Evolutionary conservation across 2,113 vertebrate species (phyloP).

Genomic region (Telmatochromis sp.): DNA sequence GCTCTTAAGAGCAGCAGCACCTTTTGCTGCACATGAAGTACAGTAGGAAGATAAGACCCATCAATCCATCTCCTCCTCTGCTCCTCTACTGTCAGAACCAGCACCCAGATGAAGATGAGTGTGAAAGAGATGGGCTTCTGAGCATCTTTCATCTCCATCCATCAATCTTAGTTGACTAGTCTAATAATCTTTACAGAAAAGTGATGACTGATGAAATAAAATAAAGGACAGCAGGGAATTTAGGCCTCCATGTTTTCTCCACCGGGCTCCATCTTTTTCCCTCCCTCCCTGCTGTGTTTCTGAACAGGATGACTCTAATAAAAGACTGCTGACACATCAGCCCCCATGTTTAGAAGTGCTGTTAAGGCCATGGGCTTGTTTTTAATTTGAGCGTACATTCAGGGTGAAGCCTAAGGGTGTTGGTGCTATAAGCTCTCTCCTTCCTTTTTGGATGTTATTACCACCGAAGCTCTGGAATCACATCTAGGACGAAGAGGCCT

Average conservation of each 20-base stretch:
- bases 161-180: conserved; percentile 46
- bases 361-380: conserved; percentile 48
- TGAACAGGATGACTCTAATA: conserved; percentile 50
- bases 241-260: neutral
- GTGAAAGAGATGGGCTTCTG: conserved; percentile 50
- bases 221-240: conserved; percentile 2
- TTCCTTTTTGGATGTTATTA: conserved; percentile 44
- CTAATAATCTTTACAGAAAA: conserved; percentile 56
- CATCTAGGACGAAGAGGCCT: conserved; percentile 13
- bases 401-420: conserved; percentile 53
- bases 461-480: conserved; percentile 8
- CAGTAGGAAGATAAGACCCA: conserved; percentile 9
- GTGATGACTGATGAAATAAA: conserved; percentile 20
- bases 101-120: conserved; percentile 55
- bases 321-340: conserved; percentile 64
- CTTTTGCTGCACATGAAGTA: neutral
- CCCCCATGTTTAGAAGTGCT: conserved; percentile 27
- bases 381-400: conserved; percentile 55
- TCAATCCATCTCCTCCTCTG: conserved; percentile 30
- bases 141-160: conserved; percentile 45
- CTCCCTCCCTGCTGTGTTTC: conserved; percentile 29
- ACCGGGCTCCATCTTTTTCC: neutral
- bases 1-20: neutral
- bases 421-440: conserved; percentile 19
- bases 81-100: conserved; percentile 32